Conservation (phyloP, 92 coral and sea anemone species). For the Montipora capitata region DNA sequence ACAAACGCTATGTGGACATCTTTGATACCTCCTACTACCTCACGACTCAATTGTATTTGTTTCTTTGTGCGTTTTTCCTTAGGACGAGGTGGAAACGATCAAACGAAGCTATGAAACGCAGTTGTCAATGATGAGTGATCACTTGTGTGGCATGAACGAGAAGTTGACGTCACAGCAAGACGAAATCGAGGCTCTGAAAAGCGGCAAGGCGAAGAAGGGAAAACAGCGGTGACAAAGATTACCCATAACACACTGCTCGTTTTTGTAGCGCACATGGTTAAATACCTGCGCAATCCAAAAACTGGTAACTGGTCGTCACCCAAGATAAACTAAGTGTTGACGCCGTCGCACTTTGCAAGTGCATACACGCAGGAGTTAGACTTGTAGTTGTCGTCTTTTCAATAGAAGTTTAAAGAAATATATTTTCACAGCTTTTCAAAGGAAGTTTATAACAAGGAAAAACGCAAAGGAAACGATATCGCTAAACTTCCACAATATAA, state of each 20-base stretch:
- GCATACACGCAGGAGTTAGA: no score
- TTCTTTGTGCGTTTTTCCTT: not conserved
- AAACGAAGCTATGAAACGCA: constrained; percentile 98
- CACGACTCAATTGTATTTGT: not conserved
- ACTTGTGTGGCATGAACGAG: constrained; percentile 98
- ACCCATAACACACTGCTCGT: not conserved
- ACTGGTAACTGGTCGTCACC: not conserved
- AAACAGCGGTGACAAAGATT: constrained; percentile 73
- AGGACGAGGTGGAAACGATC: constrained; percentile 97
- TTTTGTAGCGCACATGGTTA: no score
- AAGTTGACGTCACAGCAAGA: constrained; percentile 96
- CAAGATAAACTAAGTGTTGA: no score
- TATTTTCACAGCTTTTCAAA: no score
- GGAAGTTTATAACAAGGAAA: no score
- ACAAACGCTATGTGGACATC: not conserved
- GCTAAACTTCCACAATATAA: no score
- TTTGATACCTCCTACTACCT: not conserved
- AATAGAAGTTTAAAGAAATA: no score
- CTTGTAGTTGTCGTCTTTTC: no score
- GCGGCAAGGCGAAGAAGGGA: constrained; percentile 88
- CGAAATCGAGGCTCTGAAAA: constrained; percentile 92
- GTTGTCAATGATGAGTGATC: constrained; percentile 99
- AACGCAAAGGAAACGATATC: no score
- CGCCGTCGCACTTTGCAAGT: no score
- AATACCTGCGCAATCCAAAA: not conserved